Evolutionary conservation across 2,888 invertebrate species (phyloP), one percentile per base, ranked within the genome.

Genomic region (Germaria angustata): DNA sequence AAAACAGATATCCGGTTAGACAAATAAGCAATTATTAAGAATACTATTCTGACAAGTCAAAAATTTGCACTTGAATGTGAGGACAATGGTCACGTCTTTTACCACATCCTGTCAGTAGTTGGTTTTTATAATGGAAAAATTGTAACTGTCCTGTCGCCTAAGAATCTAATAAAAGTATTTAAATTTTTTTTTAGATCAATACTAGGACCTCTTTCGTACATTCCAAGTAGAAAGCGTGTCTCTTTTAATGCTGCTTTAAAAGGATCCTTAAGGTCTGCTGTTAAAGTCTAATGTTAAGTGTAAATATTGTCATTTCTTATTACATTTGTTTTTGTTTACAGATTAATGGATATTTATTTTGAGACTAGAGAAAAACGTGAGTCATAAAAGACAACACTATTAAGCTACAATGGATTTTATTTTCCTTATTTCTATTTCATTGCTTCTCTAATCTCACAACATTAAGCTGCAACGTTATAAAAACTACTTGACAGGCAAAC

Each of bases 321-420:
- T 22, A 53, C 51, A 77, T 76, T 81, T 82, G 24, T 76, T 71
- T 79, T 71, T 79, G 65, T 76, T 82, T 82, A 53, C 66, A 75
- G 57, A 53, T 76, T 82, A 82, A 79, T 71, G 71, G 82, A 79
- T 82, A 82, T 82, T 82, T 79, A 82, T 82, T 66, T 55, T 51
- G 51, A 79, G 57, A 63, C 75, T 66, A 53, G 15, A 39, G 46
- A 46, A 65, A 71, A 75, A 79, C 82, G 82, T 82, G 79, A 71
- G 65, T 32, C 63, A 76, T 79, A 79, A 82, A 71, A 59, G 39
- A 49, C 46, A 57, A 41, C 22, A 17, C 13, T 71, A 66, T 69
- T 55, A 65, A 73, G 34, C 55, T 36, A 55, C 57, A 78, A 73
- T 44, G 34, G 53, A 65, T 39, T 65, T 49, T 65, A 46, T 49